Evolutionary conservation across 2,797 vertebrate species (phyloP).

Genomic region (Gymnothorax javanicus): DNA sequence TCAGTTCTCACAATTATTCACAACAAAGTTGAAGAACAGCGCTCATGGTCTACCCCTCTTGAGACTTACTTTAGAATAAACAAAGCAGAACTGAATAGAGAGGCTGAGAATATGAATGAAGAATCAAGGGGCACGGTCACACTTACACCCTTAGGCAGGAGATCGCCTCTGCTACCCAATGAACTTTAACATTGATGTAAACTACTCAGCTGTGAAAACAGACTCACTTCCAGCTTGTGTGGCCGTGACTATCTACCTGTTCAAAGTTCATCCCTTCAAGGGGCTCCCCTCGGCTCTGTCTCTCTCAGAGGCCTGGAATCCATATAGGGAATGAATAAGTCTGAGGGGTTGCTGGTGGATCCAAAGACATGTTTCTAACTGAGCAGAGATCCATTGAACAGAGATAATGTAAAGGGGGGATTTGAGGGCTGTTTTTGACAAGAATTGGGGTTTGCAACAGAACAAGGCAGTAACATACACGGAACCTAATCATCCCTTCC

Average conservation of each 20-base stretch:
- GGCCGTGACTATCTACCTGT: neutral
- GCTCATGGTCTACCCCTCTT: slow-evolving; percentile 8
- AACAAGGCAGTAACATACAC: neutral
- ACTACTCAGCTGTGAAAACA: neutral
- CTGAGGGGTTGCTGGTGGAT: slow-evolving; percentile 26
- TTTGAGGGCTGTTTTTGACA: slow-evolving; percentile 41
- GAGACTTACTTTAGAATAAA: slow-evolving; percentile 47
- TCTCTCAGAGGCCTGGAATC: slow-evolving; percentile 1
- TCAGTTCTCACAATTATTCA: slow-evolving; percentile 55
- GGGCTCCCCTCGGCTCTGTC: neutral
- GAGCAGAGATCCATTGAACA: slow-evolving; percentile 37
- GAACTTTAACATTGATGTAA: neutral
- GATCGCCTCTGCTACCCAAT: neutral
- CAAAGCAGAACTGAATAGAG: slow-evolving; percentile 46
- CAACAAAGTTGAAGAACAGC: slow-evolving; percentile 43
- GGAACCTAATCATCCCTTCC: neutral
- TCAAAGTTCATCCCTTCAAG: neutral
- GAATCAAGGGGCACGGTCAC: neutral
- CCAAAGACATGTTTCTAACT: slow-evolving; percentile 30
- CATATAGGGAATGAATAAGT: slow-evolving; percentile 18
- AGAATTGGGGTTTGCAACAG: slow-evolving; percentile 18
- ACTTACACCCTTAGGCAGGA: neutral
- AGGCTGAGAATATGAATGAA: neutral
- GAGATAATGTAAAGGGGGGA: slow-evolving; percentile 37
- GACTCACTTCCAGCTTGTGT: neutral